Evolutionary conservation across 92 coral and sea anemone species (phyloP), one percentile per base, ranked within the genome.

Genomic region (Siderastrea radians): DNA sequence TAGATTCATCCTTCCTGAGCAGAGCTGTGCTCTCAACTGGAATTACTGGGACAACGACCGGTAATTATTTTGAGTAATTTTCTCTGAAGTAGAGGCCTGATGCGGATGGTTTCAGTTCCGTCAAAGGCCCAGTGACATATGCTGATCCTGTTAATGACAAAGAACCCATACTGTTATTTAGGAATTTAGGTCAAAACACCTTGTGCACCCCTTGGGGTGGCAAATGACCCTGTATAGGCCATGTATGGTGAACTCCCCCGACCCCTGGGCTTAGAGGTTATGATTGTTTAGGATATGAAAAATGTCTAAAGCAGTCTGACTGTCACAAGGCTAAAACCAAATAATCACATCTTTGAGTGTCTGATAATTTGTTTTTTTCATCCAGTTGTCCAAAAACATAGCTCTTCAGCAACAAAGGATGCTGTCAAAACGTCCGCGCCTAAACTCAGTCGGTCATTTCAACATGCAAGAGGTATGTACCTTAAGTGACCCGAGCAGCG

Each of bases 21-120:
- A 84, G 79, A 61, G 95, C 95, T 58, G 95, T 92, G 44, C 79
- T 88, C 17, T 26, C 83, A 45, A 92, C 95, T 43, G 92, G 95
- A n/a, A 92, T 92, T 17, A 74, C 90, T 5, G 95, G 95, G 38
- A 55, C 87, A 63, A 88, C 95, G 26, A 54, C 55, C 9, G 85
- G 92, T 84, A 84, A 71, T 19, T 8, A 52, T 5, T 77, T 58
- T 13, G 7, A 52, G 17, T 12, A 52, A 6, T 74, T 74, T 74
- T 26, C 38, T 26, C 38, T 26, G 38, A 26, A 26, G 38, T 26
- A 26, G 38, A 26, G 38, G 38, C 38, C 38, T 26, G 38, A 26
- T 26, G 38, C 38, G 38, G 38, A 26, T 26, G 38, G 38, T 26
- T 26, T 26, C 38, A 26, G 38, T 26, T 26, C 38, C 0, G 38